Base-by-base conservation (phyloP, 2,797 vertebrate species). In the Anas georgica region DNA sequence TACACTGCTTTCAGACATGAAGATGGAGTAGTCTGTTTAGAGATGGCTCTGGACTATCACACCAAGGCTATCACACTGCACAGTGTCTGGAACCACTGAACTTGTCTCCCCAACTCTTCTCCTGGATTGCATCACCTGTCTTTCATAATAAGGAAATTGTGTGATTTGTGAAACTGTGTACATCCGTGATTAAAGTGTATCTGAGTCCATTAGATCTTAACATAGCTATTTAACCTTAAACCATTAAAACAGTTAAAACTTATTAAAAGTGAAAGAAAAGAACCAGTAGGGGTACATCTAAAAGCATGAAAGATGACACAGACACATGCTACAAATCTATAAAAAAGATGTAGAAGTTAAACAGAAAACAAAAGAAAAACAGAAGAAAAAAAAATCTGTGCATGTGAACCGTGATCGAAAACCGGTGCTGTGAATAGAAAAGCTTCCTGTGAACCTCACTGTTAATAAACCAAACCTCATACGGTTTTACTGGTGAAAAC, bases 121-220 rank as follows among this genome's bases (percentile, higher is more conserved):
- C 54, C 37, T 68, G 48, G 14, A 39, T 45, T 66, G 28, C 16
- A 43, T 55, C 22, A 35, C 45, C 12, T 77, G 31, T 91, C 17
- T 60, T 9, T 1, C 9, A 67, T 46, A 92, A 39, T 1, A 8
- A 3, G 0, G 3, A 37, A 58, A 35, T 22, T 1, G 0, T 26
- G 9, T 12, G 41, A 69, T 62, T 84, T 76, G 23, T 76, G 10
- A 63, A 43, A 16, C 33, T 63, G 7, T 12, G 12, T 25, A 7
- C 43, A 46, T 15, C 2, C 73, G 5, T 79, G 33, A 64, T 73
- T 59, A 20, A 68, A 48, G 3, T 60, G 7, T 20, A 31, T 35
- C 35, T 74, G 23, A 78, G 14, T n/a, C 15, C 15, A 31, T 72
- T 78, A 68, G 0, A 0, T 52, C 54, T 88, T 37, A 17, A 31